Base-by-base conservation (phyloP, 2,797 vertebrate species). In the Crocodylus rhombifer region DNA sequence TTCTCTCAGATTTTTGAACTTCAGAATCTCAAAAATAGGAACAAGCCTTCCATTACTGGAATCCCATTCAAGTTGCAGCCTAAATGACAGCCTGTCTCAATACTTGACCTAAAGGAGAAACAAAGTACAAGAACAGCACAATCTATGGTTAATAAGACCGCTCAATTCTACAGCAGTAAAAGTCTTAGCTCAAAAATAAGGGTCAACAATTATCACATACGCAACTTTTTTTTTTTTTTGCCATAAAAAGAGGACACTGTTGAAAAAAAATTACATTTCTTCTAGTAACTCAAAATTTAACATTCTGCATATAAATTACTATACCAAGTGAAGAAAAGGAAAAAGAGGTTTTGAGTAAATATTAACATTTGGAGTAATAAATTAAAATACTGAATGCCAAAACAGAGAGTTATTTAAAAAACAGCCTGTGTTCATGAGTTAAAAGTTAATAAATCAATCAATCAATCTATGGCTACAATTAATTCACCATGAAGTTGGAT, bases 291-390 rank as follows among this genome's bases (percentile, higher is more conserved):
- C 82, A 58, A 73, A 88, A 86, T 56, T 1, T 5, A 62, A 10
- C 33, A 1, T 56, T 87, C 79, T 75, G 60, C 10, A 78, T 0
- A 1, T 33, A 20, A 82, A 85, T 21, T 23, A 30, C 60, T 63
- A 30, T 21, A 74, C 84, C 51, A 58, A 56, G 26, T 3, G 23
- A 51, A 62, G 84, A 89, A 75, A 10, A 84, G 17, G 26, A 7
- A 42, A 78, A 92, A 63, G 91, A 82, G 15, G 76, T 69, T 77
- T 7, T 84, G 73, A 25, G 91, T 58, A 84, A 94, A 86, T 91
- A 2, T 0, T 30, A 6, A 1, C 87, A 79, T 84, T 92, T 86
- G 17, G 25, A 79, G 67, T 82, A 0, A 1, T 30, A 26, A 4
- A 57, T 25, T 84, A 76, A 82, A 94, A 36, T 80, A 80, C 58